These are phyloP conservation scores for Apodemia mormo DNA, from an alignment of 2,888 invertebrate species.

Conservation along the genomic window DNA sequence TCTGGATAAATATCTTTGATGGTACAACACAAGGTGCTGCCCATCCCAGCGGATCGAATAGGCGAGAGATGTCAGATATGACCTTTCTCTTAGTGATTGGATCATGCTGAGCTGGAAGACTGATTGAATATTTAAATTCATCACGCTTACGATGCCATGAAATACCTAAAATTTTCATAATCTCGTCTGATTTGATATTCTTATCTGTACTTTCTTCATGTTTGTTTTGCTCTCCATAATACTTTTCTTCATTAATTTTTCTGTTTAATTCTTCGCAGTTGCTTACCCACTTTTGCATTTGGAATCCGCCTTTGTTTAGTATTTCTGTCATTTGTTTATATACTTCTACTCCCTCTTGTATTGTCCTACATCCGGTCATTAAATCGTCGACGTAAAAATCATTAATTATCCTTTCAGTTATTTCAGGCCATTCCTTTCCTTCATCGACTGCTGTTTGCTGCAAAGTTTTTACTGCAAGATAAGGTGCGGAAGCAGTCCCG, in stretches of 20 bases:
- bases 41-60: slow-evolving; percentile 44
- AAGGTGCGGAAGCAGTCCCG: slow-evolving; percentile 18
- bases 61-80: slow-evolving; percentile 37
- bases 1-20: slow-evolving; percentile 38
- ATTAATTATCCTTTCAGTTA: not conserved
- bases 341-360: slow-evolving; percentile 14
- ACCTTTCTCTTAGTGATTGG: slow-evolving; percentile 38
- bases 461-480: slow-evolving; percentile 8
- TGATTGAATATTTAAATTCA: slow-evolving; percentile 33
- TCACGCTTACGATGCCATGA: slow-evolving; percentile 38
- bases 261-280: slow-evolving; percentile 11
- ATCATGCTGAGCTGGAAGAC: slow-evolving; percentile 26
- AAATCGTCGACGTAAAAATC: slow-evolving; percentile 26
- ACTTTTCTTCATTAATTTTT: not conserved
- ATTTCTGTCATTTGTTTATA: slow-evolving; percentile 15
- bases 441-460: not conserved
- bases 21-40: slow-evolving; percentile 35
- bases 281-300: slow-evolving; percentile 28
- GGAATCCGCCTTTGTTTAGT: slow-evolving; percentile 23
- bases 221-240: no score
- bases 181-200: no score
- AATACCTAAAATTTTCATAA: slow-evolving; percentile 38
- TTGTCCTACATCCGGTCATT: slow-evolving; percentile 20
- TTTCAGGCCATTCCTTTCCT: slow-evolving; percentile 6
- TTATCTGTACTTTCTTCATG: no score